phyloP scores from a whole-genome alignment of 1,140 invertebrate species.

The Apis dorsata region DNA sequence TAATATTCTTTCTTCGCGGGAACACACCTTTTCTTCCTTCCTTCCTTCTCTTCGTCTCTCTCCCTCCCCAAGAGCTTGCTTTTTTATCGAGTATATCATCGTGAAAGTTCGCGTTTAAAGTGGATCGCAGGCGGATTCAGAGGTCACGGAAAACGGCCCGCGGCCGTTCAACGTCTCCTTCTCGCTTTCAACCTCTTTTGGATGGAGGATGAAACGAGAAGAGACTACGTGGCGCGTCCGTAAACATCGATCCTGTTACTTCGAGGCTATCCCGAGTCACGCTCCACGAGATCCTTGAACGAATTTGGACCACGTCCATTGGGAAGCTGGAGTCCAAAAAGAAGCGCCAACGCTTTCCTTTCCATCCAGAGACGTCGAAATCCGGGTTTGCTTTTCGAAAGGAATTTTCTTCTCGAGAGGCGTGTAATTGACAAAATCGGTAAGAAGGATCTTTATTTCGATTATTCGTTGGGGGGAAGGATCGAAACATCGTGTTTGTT shows the following conservation, averaged over 20 bases:
- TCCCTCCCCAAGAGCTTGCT: slow-evolving; percentile 9
- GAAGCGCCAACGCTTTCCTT: too few species aligned
- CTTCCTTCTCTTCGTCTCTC: not conserved
- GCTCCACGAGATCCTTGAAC: not conserved
- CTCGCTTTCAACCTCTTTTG: slow-evolving; percentile 1
- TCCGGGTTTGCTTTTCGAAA: too few species aligned
- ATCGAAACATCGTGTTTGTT: too few species aligned
- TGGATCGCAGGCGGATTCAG: slow-evolving; percentile 42
- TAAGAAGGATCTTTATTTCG: too few species aligned
- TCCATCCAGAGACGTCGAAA: too few species aligned
- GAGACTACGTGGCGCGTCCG: not conserved
- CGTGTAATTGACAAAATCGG: too few species aligned
- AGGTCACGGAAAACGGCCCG: slow-evolving; percentile 34
- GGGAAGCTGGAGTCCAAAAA: too few species aligned
- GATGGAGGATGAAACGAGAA: not conserved
- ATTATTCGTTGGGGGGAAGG: not conserved
- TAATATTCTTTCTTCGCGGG: slow-evolving; percentile 42
- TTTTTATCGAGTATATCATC: slow-evolving; percentile 47
- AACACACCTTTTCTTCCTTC: slow-evolving; percentile 8
- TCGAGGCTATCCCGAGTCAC: not conserved
- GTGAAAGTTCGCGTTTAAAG: slow-evolving; percentile 55
- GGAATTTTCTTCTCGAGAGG: too few species aligned
- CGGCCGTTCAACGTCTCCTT: not conserved
- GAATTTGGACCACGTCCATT: not conserved
- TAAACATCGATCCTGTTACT: too few species aligned